Percentiles rank a stretch among this genome's conserved stretches.
Conservation (phyloP, 2,113 vertebrate species). For the Paramisgurnus dabryanus region DNA sequence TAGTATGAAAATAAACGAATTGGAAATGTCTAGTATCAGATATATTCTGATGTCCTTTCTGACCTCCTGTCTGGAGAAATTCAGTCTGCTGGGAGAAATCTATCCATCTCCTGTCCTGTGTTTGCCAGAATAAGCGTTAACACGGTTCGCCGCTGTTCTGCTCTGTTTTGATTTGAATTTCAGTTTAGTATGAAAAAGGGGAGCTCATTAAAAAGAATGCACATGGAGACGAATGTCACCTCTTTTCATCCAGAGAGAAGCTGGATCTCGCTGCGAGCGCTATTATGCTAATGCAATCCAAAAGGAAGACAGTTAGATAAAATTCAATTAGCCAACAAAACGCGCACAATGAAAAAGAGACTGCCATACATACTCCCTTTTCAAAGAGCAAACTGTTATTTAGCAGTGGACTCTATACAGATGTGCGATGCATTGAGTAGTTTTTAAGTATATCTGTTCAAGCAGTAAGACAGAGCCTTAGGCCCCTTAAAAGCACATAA, state of each 20-base stretch:
- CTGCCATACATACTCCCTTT: not conserved
- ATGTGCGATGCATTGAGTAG: not conserved
- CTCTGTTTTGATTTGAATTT: conserved; percentile 36
- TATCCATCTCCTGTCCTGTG: conserved; percentile 6
- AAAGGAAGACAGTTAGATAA: conserved; percentile 26
- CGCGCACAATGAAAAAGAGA: conserved; percentile 21
- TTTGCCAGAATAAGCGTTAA: conserved; percentile 27
- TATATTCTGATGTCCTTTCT: conserved; percentile 6
- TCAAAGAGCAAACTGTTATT: conserved; percentile 27
- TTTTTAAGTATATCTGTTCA: conserved; percentile 1
- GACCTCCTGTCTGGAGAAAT: conserved; percentile 36
- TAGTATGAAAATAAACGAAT: conserved; percentile 1
- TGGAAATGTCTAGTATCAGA: conserved; percentile 11
- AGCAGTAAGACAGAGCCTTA: not conserved
- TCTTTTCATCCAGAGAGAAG: conserved; percentile 6
- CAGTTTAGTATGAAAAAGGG: conserved; percentile 5
- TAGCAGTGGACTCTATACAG: not conserved
- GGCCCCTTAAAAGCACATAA: conserved; percentile 10
- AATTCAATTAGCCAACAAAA: conserved; percentile 36
- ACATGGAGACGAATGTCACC: conserved; percentile 2
- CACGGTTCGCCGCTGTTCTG: not conserved
- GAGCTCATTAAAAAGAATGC: conserved; percentile 23
- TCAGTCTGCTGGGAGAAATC: conserved; percentile 34
- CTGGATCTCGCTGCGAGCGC: conserved; percentile 6
- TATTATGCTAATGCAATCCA: conserved; percentile 22